These are phyloP conservation scores for Pogoniulus pusillus DNA, from an alignment of 2,797 vertebrate species.

Conservation along the genomic window DNA sequence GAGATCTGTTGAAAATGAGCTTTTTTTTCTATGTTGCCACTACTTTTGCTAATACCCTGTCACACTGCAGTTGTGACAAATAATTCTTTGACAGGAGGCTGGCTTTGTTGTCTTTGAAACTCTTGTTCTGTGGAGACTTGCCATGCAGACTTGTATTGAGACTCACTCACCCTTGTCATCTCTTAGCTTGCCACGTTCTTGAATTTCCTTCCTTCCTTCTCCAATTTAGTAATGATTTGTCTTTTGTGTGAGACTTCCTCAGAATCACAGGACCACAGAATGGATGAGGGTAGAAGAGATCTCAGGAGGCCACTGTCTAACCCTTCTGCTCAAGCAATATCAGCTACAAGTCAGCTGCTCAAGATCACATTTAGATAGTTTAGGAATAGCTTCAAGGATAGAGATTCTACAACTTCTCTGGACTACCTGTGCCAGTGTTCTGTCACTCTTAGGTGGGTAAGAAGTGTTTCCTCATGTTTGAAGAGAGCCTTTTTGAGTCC, in stretches of 20 bases:
- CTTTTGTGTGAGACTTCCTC: background rate
- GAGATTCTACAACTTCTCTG: background rate
- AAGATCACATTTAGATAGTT: background rate
- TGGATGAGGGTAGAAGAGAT: background rate
- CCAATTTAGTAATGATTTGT: background rate
- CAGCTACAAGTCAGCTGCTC: background rate
- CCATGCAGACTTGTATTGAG: background rate
- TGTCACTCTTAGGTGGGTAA: background rate
- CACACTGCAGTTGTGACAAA: background rate
- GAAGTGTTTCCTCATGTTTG: background rate
- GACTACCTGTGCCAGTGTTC: background rate
- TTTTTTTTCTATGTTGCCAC: background rate
- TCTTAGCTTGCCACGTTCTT: background rate
- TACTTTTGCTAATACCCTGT: conserved; percentile 8
- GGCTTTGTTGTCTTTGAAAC: background rate
- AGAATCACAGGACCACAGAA: background rate
- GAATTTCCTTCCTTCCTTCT: background rate
- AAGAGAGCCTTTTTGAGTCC: background rate
- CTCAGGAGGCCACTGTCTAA: background rate
- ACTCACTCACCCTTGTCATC: background rate
- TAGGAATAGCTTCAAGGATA: background rate
- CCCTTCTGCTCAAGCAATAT: background rate
- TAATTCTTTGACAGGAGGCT: background rate
- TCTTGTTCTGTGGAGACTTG: background rate
- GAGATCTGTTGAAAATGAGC: background rate